Percentiles rank a stretch among this genome's conserved stretches.
phyloP scores from a whole-genome alignment of 2,113 vertebrate species.

The Brachirus orientalis region DNA sequence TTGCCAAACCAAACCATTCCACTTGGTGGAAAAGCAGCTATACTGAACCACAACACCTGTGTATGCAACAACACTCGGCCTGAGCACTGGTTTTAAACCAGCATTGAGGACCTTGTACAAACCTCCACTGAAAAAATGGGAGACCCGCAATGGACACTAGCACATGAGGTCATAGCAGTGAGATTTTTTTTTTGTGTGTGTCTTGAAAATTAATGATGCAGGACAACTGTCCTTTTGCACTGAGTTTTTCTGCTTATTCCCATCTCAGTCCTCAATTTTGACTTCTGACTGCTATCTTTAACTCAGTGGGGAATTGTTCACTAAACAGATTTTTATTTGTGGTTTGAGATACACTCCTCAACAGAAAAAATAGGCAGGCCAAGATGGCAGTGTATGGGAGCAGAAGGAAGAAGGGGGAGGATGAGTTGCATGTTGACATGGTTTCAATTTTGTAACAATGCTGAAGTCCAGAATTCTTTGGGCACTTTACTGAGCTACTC shows the following conservation, averaged over 20 bases:
- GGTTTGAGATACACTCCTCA: neutral
- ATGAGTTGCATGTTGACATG: neutral
- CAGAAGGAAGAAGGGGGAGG: neutral
- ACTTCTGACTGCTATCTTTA: neutral
- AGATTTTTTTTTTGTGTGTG: too few relatives aligned
- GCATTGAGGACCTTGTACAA: neutral
- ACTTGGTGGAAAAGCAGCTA: too few relatives aligned
- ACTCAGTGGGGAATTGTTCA: neutral
- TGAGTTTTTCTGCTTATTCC: neutral
- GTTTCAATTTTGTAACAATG: neutral
- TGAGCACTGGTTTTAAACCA: neutral
- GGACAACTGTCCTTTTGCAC: neutral
- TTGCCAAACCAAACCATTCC: too few relatives aligned
- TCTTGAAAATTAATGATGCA: too few relatives aligned
- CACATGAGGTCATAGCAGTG: too few relatives aligned
- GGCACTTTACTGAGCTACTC: too few relatives aligned
- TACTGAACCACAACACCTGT: neutral
- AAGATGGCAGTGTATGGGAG: neutral
- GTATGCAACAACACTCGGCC: neutral
- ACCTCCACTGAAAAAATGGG: too few relatives aligned
- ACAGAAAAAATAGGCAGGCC: neutral
- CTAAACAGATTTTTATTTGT: neutral
- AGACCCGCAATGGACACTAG: too few relatives aligned
- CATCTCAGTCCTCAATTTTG: neutral
- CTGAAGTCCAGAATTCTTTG: too few relatives aligned